Evolutionary conservation across 2,113 vertebrate species (phyloP).

Genomic region (Cottus gobio): DNA sequence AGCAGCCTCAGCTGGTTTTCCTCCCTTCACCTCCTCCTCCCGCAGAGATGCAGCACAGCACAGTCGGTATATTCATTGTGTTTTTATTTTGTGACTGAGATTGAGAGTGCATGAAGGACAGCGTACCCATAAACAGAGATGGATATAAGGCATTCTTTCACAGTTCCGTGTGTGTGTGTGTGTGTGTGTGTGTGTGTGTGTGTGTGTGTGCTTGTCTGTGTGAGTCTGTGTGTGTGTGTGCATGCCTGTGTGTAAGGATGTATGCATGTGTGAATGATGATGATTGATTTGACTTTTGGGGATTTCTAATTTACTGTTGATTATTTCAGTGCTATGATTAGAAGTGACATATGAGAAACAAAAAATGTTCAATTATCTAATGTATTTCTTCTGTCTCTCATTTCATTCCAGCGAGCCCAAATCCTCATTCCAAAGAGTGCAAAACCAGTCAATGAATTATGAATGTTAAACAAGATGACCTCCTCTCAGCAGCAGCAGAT

Average conservation of each 20-base stretch:
- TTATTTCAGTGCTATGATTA: not conserved
- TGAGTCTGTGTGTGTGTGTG: slow-evolving; percentile 13
- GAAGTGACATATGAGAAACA: not conserved
- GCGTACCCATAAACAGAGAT: slow-evolving; percentile 39
- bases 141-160: slow-evolving; percentile 46
- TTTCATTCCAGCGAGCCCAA: slow-evolving; percentile 81
- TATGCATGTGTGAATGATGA: slow-evolving; percentile 6
- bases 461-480: slow-evolving; percentile 99
- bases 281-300: not conserved
- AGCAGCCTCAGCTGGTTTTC: slow-evolving; percentile 62
- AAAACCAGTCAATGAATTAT: slow-evolving; percentile 98
- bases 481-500: slow-evolving; percentile 99
- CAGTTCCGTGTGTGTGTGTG: slow-evolving; percentile 30
- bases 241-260: not conserved
- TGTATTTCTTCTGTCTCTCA: slow-evolving; percentile 37
- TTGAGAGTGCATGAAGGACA: slow-evolving; percentile 56
- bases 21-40: slow-evolving; percentile 31
- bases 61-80: slow-evolving; percentile 52
- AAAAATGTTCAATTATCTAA: slow-evolving; percentile 26
- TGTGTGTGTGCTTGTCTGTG: slow-evolving; percentile 1
- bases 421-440: slow-evolving; percentile 89
- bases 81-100: slow-evolving; percentile 68
- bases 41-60: slow-evolving; percentile 53
- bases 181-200: slow-evolving; percentile 5
- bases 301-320: not conserved